phyloP scores from a whole-genome alignment of 1,140 invertebrate genomes.

The Wiebesia pumilae region DNA sequence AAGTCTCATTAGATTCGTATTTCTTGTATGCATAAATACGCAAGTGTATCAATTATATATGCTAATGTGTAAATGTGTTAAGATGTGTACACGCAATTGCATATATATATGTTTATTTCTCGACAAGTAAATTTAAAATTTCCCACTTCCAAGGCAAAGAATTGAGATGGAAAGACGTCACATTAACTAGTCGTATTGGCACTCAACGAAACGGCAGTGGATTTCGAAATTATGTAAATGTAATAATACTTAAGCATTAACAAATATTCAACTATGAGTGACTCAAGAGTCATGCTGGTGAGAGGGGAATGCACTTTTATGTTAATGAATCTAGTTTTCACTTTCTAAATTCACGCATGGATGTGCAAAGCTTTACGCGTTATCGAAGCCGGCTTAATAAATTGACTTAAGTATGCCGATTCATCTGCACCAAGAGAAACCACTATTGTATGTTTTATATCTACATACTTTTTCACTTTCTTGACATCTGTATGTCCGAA shows the following conservation, averaged over 20 bases:
- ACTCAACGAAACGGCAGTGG: constrained; percentile 57
- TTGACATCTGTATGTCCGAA: too few relatives aligned
- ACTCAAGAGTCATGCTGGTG: not conserved
- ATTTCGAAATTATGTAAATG: constrained; percentile 72
- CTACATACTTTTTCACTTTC: too few relatives aligned
- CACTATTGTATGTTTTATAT: too few relatives aligned
- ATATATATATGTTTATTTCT: not conserved
- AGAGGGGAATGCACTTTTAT: constrained; percentile 35
- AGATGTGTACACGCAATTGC: not conserved
- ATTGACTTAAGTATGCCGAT: constrained; percentile 39
- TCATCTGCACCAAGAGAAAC: not conserved
- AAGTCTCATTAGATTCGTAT: not conserved
- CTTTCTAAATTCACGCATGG: not conserved
- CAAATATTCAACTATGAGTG: constrained; percentile 60
- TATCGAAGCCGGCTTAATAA: constrained; percentile 38
- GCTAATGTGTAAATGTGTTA: too few relatives aligned
- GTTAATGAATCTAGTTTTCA: constrained; percentile 8
- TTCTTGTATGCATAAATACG: not conserved
- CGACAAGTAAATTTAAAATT: constrained; percentile 48
- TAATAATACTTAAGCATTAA: constrained; percentile 59
- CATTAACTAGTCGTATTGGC: constrained; percentile 61
- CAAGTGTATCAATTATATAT: not conserved
- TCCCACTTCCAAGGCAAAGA: not conserved
- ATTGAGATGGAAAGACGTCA: constrained; percentile 52
- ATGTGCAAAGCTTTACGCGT: not conserved